Conservation (phyloP, 2,113 vertebrate species). For the Delphinapterus leucas region DNA sequence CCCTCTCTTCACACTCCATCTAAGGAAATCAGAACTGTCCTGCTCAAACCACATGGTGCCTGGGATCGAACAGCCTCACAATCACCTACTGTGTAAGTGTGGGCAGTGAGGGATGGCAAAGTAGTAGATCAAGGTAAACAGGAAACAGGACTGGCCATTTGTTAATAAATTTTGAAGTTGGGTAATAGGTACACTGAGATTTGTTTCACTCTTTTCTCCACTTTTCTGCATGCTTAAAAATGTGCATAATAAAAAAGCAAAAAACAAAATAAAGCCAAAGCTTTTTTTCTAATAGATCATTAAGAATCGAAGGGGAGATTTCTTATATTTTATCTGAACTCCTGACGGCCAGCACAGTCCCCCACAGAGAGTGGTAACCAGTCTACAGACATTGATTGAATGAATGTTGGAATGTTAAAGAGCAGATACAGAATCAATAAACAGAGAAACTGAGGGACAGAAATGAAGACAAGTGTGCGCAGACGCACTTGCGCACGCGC, state of each 20-base stretch:
- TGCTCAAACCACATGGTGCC: neutral
- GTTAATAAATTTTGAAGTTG: neutral
- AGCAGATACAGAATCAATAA: neutral
- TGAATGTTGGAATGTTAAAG: neutral
- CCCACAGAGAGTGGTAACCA: neutral
- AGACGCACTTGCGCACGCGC: fast-evolving
- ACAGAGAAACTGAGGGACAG: neutral
- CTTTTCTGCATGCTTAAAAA: neutral
- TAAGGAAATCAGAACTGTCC: neutral
- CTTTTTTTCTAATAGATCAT: neutral
- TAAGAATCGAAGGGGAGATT: neutral
- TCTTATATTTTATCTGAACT: neutral
- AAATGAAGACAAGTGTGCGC: neutral
- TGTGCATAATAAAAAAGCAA: neutral
- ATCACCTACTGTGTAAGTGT: fast-evolving
- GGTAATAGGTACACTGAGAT: neutral
- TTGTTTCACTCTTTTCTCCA: neutral
- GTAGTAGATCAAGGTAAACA: neutral
- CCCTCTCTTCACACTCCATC: neutral
- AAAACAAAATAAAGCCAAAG: neutral
- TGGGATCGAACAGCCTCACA: neutral
- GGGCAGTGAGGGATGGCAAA: neutral
- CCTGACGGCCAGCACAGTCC: neutral
- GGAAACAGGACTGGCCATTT: neutral
- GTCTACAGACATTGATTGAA: neutral